phyloP scores from a whole-genome alignment of 2,888 invertebrate genomes.

The Clusia tigrina region DNA sequence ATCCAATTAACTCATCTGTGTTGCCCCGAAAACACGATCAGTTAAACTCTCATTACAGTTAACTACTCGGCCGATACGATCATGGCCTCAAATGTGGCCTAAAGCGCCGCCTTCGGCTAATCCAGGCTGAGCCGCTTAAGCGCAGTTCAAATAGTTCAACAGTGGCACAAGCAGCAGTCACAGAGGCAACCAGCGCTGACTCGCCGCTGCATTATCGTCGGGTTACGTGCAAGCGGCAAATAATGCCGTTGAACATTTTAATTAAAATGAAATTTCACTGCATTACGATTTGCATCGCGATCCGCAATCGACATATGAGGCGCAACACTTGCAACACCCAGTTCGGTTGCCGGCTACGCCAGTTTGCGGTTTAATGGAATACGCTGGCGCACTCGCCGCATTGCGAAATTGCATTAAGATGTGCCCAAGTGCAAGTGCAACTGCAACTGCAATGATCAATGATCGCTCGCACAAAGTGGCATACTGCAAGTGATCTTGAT shows the following conservation, averaged over 20 bases:
- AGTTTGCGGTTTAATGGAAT: not conserved
- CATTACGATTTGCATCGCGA: constrained; percentile 17
- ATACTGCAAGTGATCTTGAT: constrained; percentile 19
- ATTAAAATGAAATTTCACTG: constrained; percentile 52
- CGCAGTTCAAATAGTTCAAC: too few relatives aligned
- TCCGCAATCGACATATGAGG: constrained; percentile 18
- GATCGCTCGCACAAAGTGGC: constrained; percentile 21
- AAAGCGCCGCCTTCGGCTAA: not conserved
- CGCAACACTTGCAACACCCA: constrained; percentile 13
- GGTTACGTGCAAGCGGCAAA: not conserved
- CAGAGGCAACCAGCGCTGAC: too few relatives aligned
- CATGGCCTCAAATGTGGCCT: not conserved
- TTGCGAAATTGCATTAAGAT: not conserved
- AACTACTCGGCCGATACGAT: not conserved
- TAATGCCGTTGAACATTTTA: constrained; percentile 49
- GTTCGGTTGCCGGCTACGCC: not conserved
- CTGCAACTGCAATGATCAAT: constrained; percentile 23
- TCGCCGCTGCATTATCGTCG: too few relatives aligned
- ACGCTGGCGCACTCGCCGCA: not conserved
- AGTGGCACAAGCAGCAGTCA: too few relatives aligned
- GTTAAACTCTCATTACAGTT: constrained; percentile 9
- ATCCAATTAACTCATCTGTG: constrained; percentile 1
- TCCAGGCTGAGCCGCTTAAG: not conserved
- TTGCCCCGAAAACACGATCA: not conserved
- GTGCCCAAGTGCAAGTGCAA: not conserved